Evolutionary conservation across 2,113 vertebrate genomes (phyloP).

Genomic region (Psettodes erumei): DNA sequence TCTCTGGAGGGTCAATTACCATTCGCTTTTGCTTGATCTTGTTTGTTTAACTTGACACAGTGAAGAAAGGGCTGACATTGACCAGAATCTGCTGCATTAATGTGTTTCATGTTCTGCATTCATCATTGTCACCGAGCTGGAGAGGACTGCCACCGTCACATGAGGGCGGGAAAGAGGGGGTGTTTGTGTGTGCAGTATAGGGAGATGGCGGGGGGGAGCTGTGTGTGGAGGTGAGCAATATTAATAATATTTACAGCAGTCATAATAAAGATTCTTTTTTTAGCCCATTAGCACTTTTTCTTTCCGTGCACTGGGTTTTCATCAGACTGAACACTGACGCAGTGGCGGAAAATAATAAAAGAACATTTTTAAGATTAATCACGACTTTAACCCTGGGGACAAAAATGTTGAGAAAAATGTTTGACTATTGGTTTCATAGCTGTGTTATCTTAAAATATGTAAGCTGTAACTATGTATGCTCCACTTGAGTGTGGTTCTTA

Average conservation of each 20-base stretch:
- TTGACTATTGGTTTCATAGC: background rate
- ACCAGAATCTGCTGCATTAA: slow-evolving; percentile 97
- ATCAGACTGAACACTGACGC: slow-evolving; percentile 79
- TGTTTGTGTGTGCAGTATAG: background rate
- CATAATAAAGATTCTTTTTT: background rate
- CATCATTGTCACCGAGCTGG: slow-evolving; percentile 92
- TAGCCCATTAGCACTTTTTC: background rate
- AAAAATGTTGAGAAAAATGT: background rate
- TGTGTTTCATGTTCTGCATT: slow-evolving; percentile 98
- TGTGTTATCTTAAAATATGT: background rate
- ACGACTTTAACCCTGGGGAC: background rate
- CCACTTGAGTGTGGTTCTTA: too few relatives aligned
- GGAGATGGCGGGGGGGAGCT: background rate
- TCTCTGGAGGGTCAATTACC: slow-evolving; percentile 96
- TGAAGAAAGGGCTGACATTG: slow-evolving; percentile 98
- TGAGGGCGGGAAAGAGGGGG: slow-evolving; percentile 53
- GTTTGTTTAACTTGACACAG: slow-evolving; percentile 99
- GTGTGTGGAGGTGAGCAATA: background rate
- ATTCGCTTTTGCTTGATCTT: slow-evolving; percentile 94
- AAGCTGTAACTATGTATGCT: too few relatives aligned
- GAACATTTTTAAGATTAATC: background rate
- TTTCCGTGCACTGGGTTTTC: slow-evolving; percentile 84
- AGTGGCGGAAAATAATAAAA: slow-evolving; percentile 69
- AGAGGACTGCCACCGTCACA: slow-evolving; percentile 81
- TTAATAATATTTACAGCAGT: background rate